Evolutionary conservation across 2,888 invertebrate species (phyloP).

Genomic region (Phytoseiulus persimilis): DNA sequence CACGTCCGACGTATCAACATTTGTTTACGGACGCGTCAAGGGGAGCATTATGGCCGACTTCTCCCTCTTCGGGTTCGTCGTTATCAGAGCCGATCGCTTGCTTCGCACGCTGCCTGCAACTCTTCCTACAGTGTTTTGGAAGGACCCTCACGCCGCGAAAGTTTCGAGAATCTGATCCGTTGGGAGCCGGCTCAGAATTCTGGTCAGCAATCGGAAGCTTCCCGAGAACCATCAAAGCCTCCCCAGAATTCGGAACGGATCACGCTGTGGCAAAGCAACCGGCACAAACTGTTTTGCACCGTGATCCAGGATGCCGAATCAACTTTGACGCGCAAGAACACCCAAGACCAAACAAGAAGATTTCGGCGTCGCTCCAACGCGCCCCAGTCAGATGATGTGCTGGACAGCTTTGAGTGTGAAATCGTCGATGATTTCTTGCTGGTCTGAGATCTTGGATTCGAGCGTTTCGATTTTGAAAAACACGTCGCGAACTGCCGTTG

Average conservation of each 20-base stretch:
- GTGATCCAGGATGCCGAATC: no score
- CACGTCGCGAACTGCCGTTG: no score
- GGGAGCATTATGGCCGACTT: not conserved
- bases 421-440: no score
- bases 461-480: no score
- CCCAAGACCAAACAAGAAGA: no score
- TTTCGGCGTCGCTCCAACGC: no score
- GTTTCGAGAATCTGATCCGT: not conserved
- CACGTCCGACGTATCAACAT: not conserved
- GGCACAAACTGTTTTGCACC: no score
- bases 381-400: no score
- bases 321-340: no score
- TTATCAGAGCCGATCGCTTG: not conserved
- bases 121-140: not conserved
- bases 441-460: no score
- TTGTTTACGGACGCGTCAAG: not conserved
- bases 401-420: no score
- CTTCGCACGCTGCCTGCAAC: not conserved
- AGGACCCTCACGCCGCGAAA: not conserved
- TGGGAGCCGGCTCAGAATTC: not conserved
- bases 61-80: not conserved
- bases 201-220: no score
- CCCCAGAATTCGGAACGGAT: not conserved
- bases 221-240: not conserved
- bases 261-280: not conserved